A percentile compares a stretch with the other conserved stretches of the same genome.
phyloP scores from a whole-genome alignment of 1,140 invertebrate genomes.

The Bombus sylvicola region DNA sequence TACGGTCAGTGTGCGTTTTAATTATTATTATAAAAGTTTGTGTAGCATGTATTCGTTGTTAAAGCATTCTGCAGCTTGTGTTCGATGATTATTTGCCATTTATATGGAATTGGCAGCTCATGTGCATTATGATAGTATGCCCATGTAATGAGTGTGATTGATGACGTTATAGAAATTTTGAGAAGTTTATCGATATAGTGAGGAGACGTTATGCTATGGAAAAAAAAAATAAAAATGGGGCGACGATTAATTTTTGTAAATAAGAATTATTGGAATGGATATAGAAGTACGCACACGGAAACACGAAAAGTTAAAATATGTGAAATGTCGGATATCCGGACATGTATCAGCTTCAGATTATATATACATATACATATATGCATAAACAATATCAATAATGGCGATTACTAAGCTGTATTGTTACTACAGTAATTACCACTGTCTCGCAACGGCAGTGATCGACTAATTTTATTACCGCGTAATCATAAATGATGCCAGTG shows the following conservation, averaged over 20 bases:
- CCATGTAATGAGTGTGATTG: constrained; percentile 26
- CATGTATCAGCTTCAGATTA: constrained; percentile 61
- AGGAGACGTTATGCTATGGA: constrained; percentile 27
- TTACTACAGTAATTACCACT: constrained; percentile 48
- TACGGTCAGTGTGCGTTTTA: constrained; percentile 9
- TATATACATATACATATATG: constrained; percentile 51
- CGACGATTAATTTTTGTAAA: constrained; percentile 36
- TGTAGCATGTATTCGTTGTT: constrained; percentile 43
- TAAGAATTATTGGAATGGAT: constrained; percentile 31
- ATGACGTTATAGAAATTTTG: constrained; percentile 39
- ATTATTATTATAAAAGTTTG: constrained; percentile 27
- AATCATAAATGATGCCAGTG: constrained; percentile 36
- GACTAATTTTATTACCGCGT: constrained; percentile 59
- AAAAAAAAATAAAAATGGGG: not conserved
- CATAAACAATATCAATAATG: constrained; percentile 51
- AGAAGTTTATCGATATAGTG: constrained; percentile 35
- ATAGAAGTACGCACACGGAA: constrained; percentile 29
- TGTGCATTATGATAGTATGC: constrained; percentile 26
- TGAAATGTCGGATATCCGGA: constrained; percentile 36
- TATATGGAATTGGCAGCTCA: constrained; percentile 63
- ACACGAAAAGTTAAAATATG: constrained; percentile 32
- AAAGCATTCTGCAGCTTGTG: constrained; percentile 55
- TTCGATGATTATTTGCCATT: constrained; percentile 49
- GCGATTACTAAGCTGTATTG: constrained; percentile 60
- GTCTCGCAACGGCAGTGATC: constrained; percentile 29